phyloP scores from a whole-genome alignment of 2,113 vertebrate genomes.

The Manacus vitellinus region DNA sequence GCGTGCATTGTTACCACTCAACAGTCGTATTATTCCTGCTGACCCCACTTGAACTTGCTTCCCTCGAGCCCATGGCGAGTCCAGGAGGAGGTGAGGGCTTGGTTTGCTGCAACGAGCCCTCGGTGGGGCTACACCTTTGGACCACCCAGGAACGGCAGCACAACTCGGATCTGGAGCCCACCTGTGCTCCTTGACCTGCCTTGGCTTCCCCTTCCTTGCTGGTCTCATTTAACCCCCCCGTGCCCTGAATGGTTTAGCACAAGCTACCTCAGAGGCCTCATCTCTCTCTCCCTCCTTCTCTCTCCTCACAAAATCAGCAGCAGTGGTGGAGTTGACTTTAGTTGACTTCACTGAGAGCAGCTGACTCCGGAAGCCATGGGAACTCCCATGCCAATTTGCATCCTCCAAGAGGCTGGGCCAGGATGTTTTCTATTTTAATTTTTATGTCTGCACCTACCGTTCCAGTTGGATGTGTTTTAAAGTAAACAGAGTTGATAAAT shows the following conservation, averaged over 20 bases:
- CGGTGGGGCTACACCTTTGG: not conserved
- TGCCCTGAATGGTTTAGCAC: not conserved
- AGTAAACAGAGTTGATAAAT: conserved; percentile 47
- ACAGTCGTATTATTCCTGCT: not conserved
- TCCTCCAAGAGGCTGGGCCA: conserved; percentile 14
- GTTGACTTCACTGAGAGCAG: not conserved
- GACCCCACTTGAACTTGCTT: conserved; percentile 44
- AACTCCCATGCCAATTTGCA: conserved; percentile 30
- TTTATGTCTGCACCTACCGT: conserved; percentile 25
- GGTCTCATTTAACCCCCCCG: not conserved
- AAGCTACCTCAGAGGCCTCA: not conserved
- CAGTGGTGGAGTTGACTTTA: not conserved
- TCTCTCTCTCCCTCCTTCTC: not conserved
- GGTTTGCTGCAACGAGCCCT: not conserved
- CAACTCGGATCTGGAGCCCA: conserved; percentile 11
- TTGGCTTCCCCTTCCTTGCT: not conserved
- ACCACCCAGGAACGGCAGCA: conserved; percentile 26
- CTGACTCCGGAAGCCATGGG: not conserved
- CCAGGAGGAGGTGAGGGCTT: conserved; percentile 19
- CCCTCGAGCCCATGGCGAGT: not conserved
- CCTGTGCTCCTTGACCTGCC: conserved; percentile 39
- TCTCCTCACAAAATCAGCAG: not conserved
- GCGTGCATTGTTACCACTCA: conserved; percentile 33
- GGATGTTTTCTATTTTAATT: conserved; percentile 60
- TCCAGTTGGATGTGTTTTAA: conserved; percentile 60